Evolutionary conservation across 1,140 invertebrate species (phyloP).

Genomic region (Pogonomyrmex californicus): DNA sequence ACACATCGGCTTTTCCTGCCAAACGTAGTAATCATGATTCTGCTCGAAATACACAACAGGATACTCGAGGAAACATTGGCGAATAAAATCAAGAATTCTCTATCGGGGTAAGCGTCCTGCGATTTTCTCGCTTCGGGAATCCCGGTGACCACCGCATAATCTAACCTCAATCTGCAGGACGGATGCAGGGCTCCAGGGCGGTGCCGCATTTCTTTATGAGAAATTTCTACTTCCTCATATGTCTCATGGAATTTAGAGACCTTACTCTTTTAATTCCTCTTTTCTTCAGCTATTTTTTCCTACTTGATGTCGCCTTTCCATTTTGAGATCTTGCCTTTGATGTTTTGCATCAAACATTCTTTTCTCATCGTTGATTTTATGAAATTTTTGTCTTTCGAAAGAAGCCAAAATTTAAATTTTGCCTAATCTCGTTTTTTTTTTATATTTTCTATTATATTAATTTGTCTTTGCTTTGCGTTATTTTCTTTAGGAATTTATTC

Average conservation of each 20-base stretch:
- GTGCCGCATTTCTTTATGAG: slow-evolving; percentile 58
- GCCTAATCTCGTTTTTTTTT: not conserved
- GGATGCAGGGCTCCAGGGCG: slow-evolving; percentile 69
- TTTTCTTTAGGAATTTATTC: not conserved
- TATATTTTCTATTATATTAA: not conserved
- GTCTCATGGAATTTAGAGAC: not conserved
- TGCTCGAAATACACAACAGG: slow-evolving; percentile 99
- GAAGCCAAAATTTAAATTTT: too few species aligned
- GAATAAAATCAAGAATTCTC: slow-evolving; percentile 97
- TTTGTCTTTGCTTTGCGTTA: not conserved
- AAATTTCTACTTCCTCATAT: not conserved
- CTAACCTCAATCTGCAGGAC: slow-evolving; percentile 33
- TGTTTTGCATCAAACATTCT: not conserved
- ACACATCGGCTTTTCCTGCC: not conserved
- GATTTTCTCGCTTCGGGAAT: slow-evolving; percentile 34
- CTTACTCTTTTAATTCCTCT: not conserved
- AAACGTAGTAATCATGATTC: slow-evolving; percentile 93
- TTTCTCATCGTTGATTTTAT: too few species aligned
- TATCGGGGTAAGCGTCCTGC: slow-evolving; percentile 94
- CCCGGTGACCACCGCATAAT: slow-evolving; percentile 55
- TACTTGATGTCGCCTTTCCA: too few species aligned
- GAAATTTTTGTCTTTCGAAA: not conserved
- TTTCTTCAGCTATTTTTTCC: not conserved
- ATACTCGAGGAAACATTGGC: slow-evolving; percentile 98
- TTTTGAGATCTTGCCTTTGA: not conserved